Base-by-base conservation (phyloP, 1,140 invertebrate genomes). In the Cataglyphis hispanica region DNA sequence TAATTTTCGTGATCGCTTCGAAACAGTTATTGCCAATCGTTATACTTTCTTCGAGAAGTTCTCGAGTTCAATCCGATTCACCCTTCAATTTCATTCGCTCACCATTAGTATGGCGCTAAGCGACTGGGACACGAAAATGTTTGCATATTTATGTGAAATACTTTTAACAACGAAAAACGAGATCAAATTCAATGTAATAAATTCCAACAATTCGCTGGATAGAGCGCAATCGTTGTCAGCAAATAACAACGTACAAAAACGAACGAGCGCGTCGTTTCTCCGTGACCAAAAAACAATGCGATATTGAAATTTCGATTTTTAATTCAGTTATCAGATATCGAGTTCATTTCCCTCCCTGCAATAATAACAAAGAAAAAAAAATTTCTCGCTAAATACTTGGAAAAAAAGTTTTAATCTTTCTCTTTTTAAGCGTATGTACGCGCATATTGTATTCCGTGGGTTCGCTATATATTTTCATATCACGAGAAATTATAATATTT, bases 181-280 rank as follows among this genome's bases (percentile, higher is more conserved):
- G 11, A 70, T 70, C 34, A 31, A 81, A 58, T 81, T 56, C 53
- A 46, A 40, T 56, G 27, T 64, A 40, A 64, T 50, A 69, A 80
- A 69, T 81, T 43, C 16, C 50, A 60, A 27, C 50, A n/a, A 27
- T 56, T 37, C n/a, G 76, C 31, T 56, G 19, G 13, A 31, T 46
- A 22, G 22, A 22, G 22, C 27, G 31, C 31, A 80, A 67, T 58
- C 22, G 5, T 81, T n/a, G n/a, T 78, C 76, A 37, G 34, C 50
- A 70, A 58, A 81, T 81, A 66, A 75, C 13, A 66, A 66, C 34
- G n/a, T 78, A 8, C 43, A 25, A 78, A n/a, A 64, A 31, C 64
- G 64, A 66, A 11, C 72, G 10, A 50, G 25, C 19, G 27, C 16
- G 13, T 77, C 4, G 19, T 46, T 66, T 50, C 46, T 63, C n/a